Evolutionary conservation across 1,140 invertebrate species (phyloP), one percentile per base, ranked within the genome.

Genomic region (Drosophila pseudoananassae): DNA sequence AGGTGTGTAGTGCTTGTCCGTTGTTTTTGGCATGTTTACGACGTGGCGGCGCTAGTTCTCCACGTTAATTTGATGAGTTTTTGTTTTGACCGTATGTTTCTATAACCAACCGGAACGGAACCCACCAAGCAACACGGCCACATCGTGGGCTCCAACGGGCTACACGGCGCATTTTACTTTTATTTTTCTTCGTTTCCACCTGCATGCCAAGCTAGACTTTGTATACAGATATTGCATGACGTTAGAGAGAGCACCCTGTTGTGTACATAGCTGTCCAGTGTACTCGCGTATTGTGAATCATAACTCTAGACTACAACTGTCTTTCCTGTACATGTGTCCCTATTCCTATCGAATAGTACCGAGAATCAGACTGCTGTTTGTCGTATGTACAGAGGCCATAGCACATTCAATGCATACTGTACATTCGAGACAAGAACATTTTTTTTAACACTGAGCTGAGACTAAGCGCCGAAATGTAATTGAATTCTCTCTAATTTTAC

Each of bases 21-120:
- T 72, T 72, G 69, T 61, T 69, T 52, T 53, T 70, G 64, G 63
- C 47, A 46, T 80, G 56, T 79, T 79, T 52, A 75, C 71, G 43
- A 70, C 80, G 77, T 64, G 57, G 65, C 78, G 65, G 66, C 59
- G 66, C 52, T 52, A 65, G 76, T 81, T 77, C 56, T 76, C 54
- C 78, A 80, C 78, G 72, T 72, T 81, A 77, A 72, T 73, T 52
- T 82, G 78, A 80, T 81, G 78, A 81, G 66, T 82, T 82, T 78
- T 82, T 77, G 70, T 78, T 78, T 60, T 66, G 76, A 74, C 59
- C 75, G 70, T 4, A 4, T 36, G 10, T 12, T 36, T 36, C 4
- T 36, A 4, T 45, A 71, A 63, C 14, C 29, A 29, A 38, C 43
- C 25, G 12, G 20, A 27, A 59, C 27, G 47, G 50, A 46, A 43